These are phyloP conservation scores for Unio pictorum DNA, from an alignment of 2,888 invertebrate genomes.

Conservation along the genomic window DNA sequence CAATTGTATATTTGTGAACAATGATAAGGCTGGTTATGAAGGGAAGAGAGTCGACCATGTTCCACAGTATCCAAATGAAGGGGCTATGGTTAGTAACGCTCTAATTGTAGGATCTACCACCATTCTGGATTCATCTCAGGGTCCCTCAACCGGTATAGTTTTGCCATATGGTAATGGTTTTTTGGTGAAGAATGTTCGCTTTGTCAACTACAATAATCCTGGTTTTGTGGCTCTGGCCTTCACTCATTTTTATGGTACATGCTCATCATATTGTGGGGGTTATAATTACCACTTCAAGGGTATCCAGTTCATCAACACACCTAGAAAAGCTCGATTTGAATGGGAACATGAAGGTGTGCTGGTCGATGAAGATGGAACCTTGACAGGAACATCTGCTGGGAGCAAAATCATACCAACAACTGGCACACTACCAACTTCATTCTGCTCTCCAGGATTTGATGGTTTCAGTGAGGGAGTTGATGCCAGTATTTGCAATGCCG, in stretches of 20 bases:
- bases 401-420: constrained; percentile 45
- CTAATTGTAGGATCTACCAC: constrained; percentile 34
- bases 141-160: constrained; percentile 48
- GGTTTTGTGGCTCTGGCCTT: constrained; percentile 38
- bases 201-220: constrained; percentile 31
- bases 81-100: constrained; percentile 27
- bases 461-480: constrained; percentile 20
- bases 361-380: constrained; percentile 59
- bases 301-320: constrained; percentile 46
- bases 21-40: constrained; percentile 62
- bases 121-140: constrained; percentile 19
- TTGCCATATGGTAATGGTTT: constrained; percentile 61
- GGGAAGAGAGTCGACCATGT: constrained; percentile 23
- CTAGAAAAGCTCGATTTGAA: constrained; percentile 38
- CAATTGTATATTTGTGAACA: constrained; percentile 57
- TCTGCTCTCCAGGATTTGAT: constrained; percentile 25
- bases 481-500: constrained; percentile 47
- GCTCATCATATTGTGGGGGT: constrained; percentile 51
- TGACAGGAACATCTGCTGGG: constrained; percentile 42
- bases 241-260: constrained; percentile 54
- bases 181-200: constrained; percentile 35
- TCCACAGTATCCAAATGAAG: constrained; percentile 21
- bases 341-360: constrained; percentile 55
- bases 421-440: constrained; percentile 37
- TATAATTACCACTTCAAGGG: constrained; percentile 43